phyloP scores from a whole-genome alignment of 2,888 invertebrate species.

The Cristatella mucedo region DNA sequence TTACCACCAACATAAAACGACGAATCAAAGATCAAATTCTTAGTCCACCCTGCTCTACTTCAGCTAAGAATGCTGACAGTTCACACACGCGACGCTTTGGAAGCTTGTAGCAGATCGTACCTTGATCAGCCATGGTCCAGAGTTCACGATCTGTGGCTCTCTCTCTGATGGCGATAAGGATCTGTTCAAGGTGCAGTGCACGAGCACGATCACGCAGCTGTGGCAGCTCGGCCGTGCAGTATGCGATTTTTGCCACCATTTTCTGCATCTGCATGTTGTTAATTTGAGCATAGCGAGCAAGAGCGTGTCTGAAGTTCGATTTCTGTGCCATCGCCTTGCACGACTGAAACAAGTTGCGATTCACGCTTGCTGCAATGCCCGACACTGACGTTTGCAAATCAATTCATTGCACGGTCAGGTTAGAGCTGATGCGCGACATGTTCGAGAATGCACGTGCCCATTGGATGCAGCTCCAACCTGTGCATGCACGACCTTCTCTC shows the following conservation, averaged over 20 bases:
- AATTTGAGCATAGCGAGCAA: slow-evolving; percentile 21
- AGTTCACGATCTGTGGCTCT: slow-evolving; percentile 25
- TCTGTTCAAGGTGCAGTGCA: slow-evolving; percentile 18
- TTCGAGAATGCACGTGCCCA: too few species aligned
- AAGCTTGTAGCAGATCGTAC: slow-evolving; percentile 18
- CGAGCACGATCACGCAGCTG: slow-evolving; percentile 19
- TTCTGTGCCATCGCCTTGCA: slow-evolving; percentile 21
- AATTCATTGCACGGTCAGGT: neutral
- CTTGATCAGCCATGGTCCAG: slow-evolving; percentile 34
- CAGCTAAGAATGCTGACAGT: too few species aligned
- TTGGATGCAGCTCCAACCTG: too few species aligned
- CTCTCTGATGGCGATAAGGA: slow-evolving; percentile 21
- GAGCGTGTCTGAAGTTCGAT: slow-evolving; percentile 18
- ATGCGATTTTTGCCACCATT: slow-evolving; percentile 28
- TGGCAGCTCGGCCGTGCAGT: slow-evolving; percentile 22
- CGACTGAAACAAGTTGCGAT: too few species aligned
- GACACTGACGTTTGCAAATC: too few species aligned
- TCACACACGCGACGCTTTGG: too few species aligned
- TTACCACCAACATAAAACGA: too few species aligned
- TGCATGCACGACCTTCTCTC: too few species aligned
- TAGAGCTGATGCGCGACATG: too few species aligned
- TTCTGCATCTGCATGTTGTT: slow-evolving; percentile 26
- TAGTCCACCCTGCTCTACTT: too few species aligned
- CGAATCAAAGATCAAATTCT: too few species aligned
- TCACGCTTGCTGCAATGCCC: too few species aligned